Evolutionary conservation across 2,888 invertebrate genomes (phyloP).

Genomic region (Plagodis pulveraria): DNA sequence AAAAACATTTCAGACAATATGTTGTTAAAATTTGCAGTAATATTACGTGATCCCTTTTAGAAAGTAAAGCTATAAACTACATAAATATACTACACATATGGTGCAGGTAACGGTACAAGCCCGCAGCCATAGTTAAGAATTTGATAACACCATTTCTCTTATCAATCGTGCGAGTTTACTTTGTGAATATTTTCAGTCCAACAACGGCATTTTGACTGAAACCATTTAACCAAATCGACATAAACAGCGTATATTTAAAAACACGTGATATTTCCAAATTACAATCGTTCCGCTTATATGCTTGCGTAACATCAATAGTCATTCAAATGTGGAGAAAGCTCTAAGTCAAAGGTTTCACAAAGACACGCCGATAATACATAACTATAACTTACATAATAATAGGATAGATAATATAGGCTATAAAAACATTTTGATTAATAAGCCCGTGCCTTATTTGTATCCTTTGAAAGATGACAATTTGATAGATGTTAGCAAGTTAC

Average conservation of each 20-base stretch:
- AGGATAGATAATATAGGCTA: too few species aligned
- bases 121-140: constrained; percentile 25
- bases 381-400: too few species aligned
- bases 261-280: too few species aligned
- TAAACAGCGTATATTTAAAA: background rate
- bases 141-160: constrained; percentile 59
- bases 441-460: too few species aligned
- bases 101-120: constrained; percentile 13
- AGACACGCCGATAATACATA: constrained; percentile 1
- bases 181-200: constrained; percentile 34
- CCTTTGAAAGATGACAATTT: too few species aligned
- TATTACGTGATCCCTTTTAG: background rate
- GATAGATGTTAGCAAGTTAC: too few species aligned
- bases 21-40: too few species aligned
- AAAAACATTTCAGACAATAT: too few species aligned
- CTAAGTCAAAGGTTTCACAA: constrained; percentile 21
- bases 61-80: constrained; percentile 3
- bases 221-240: constrained; percentile 10
- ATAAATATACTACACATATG: constrained; percentile 6
- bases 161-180: constrained; percentile 44
- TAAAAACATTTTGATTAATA: too few species aligned
- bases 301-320: constrained; percentile 10
- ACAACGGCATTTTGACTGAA: constrained; percentile 43
- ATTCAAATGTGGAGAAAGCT: constrained; percentile 21
- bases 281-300: background rate